Evolutionary conservation across 2,888 invertebrate species (phyloP).

Genomic region (Eilema griseolum): DNA sequence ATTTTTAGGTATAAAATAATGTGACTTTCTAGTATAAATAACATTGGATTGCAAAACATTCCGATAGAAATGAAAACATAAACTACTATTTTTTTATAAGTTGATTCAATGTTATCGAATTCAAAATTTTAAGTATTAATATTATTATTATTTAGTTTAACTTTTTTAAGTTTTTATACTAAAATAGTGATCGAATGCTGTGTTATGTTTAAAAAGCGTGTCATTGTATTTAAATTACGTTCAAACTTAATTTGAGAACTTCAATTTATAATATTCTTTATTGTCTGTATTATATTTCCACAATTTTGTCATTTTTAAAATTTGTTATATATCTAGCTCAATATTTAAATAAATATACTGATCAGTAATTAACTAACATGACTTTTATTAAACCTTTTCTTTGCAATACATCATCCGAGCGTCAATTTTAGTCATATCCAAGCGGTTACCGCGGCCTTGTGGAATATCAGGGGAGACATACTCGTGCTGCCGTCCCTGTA

Average conservation of each 20-base stretch:
- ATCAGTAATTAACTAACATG: slow-evolving; percentile 45
- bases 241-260: slow-evolving; percentile 36
- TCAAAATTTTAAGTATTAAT: slow-evolving; percentile 54
- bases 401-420: neutral
- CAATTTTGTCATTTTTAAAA: slow-evolving; percentile 40
- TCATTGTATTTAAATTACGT: slow-evolving; percentile 55
- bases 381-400: neutral
- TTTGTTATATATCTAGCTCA: slow-evolving; percentile 52
- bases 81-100: slow-evolving; percentile 39
- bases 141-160: slow-evolving; percentile 39
- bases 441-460: too few species aligned
- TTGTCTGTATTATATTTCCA: slow-evolving; percentile 26
- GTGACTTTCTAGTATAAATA: slow-evolving; percentile 55
- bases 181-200: slow-evolving; percentile 74
- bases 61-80: slow-evolving; percentile 54
- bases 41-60: slow-evolving; percentile 62
- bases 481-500: too few species aligned
- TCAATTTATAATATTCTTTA: slow-evolving; percentile 31
- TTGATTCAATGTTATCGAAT: slow-evolving; percentile 46
- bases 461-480: too few species aligned
- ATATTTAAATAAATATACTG: slow-evolving; percentile 51
- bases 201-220: slow-evolving; percentile 67
- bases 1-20: slow-evolving; percentile 50
- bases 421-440: neutral
- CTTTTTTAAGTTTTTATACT: slow-evolving; percentile 58